Conservation (phyloP, 2,888 invertebrate genomes). For the Carcina quercana region DNA sequence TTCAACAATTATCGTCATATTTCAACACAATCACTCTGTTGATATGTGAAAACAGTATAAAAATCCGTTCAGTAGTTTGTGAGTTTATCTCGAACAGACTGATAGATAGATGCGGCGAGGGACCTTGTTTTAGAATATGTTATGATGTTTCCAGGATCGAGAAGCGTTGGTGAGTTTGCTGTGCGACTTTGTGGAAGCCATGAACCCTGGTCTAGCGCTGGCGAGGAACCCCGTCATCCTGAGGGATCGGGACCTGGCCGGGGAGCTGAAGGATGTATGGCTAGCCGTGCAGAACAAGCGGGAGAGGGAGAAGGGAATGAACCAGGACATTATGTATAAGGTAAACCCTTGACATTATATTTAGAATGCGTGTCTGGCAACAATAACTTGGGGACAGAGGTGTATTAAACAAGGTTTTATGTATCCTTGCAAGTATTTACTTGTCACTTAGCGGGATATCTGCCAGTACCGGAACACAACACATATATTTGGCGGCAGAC, state of each 20-base stretch:
- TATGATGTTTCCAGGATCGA: constrained; percentile 72
- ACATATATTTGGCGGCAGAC: no score
- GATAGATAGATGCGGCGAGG: not conserved
- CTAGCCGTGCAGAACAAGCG: constrained; percentile 78
- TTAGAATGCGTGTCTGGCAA: no score
- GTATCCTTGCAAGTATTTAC: no score
- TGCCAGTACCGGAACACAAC: no score
- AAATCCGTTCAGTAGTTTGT: no score
- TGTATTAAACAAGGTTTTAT: no score
- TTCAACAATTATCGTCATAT: no score
- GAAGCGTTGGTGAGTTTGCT: constrained; percentile 79
- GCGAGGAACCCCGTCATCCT: constrained; percentile 76
- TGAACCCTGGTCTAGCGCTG: constrained; percentile 79
- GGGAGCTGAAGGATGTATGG: constrained; percentile 84
- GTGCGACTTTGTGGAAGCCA: constrained; percentile 82
- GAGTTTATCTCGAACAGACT: no score
- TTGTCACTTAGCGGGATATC: no score
- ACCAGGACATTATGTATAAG: constrained; percentile 65
- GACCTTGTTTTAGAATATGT: no score
- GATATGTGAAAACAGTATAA: no score
- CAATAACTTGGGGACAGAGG: no score
- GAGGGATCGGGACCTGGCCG: constrained; percentile 80
- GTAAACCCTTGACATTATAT: constrained; percentile 32
- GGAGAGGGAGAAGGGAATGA: constrained; percentile 68
- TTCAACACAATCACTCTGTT: not conserved